Evolutionary conservation across 1,140 invertebrate genomes (phyloP).

Genomic region (Oedothorax gibbosus): DNA sequence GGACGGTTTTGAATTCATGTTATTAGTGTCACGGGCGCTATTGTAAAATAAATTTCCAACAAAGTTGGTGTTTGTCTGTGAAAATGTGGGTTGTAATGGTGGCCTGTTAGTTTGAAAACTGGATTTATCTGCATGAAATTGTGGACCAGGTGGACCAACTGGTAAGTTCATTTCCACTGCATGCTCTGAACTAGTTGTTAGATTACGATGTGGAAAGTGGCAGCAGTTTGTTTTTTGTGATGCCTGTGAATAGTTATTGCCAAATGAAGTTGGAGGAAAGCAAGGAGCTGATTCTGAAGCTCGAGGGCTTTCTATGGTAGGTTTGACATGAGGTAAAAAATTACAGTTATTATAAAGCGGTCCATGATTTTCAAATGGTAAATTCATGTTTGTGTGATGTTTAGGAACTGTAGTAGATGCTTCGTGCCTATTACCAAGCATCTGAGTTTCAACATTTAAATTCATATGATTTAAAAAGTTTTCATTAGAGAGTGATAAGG

Average conservation of each 20-base stretch:
- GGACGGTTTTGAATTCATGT: slow-evolving; percentile 53
- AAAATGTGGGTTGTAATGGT: slow-evolving; percentile 23
- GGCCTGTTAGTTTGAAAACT: slow-evolving; percentile 30
- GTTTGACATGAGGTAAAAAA: slow-evolving; percentile 46
- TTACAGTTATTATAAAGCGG: slow-evolving; percentile 54
- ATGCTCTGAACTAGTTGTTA: slow-evolving; percentile 15
- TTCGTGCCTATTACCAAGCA: slow-evolving; percentile 49
- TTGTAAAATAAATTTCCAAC: slow-evolving; percentile 55
- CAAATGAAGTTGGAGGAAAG: slow-evolving; percentile 39
- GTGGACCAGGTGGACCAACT: slow-evolving; percentile 20
- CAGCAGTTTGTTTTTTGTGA: slow-evolving; percentile 44
- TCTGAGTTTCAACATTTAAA: slow-evolving; percentile 48
- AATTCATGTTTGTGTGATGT: slow-evolving; percentile 42
- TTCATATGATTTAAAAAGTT: slow-evolving; percentile 55
- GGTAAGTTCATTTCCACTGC: slow-evolving; percentile 37
- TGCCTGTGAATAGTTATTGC: slow-evolving; percentile 45
- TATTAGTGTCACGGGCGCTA: slow-evolving; percentile 25
- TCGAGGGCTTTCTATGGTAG: slow-evolving; percentile 43
- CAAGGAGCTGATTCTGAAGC: slow-evolving; percentile 25
- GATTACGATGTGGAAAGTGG: slow-evolving; percentile 36
- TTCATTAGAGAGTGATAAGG: slow-evolving; percentile 46
- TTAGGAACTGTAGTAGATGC: slow-evolving; percentile 48
- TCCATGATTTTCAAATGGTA: slow-evolving; percentile 54
- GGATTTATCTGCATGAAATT: slow-evolving; percentile 46
- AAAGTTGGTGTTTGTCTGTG: slow-evolving; percentile 47